Evolutionary conservation across 2,113 vertebrate genomes (phyloP).

Genomic region (Piprites chloris): DNA sequence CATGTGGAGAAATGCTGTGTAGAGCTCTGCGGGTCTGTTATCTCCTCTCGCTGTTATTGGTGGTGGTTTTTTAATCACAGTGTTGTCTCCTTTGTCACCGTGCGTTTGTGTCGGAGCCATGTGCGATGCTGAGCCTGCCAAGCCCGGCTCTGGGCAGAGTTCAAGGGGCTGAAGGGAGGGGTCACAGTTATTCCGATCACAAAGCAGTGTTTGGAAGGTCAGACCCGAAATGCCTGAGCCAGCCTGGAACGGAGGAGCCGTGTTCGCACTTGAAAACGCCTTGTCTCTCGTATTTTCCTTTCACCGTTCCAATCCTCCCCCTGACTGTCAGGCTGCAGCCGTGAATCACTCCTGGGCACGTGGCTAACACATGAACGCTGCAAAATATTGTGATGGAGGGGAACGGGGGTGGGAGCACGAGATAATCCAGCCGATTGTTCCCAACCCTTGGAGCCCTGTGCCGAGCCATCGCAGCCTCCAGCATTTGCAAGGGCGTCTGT

Average conservation of each 20-base stretch:
- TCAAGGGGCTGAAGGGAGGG: background rate
- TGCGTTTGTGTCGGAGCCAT: rapidly evolving
- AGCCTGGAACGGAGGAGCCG: background rate
- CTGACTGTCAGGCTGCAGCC: background rate
- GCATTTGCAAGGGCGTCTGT: background rate
- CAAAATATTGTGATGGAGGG: constrained; percentile 50
- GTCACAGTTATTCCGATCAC: background rate
- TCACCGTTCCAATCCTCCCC: background rate
- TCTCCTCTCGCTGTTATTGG: background rate
- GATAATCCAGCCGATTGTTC: constrained; percentile 2
- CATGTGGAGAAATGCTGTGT: background rate
- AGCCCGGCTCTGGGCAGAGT: background rate
- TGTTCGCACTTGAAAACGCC: background rate
- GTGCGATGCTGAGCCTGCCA: background rate
- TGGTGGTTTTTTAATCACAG: background rate
- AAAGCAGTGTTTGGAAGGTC: background rate
- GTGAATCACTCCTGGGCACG: constrained; percentile 37
- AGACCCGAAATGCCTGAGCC: background rate
- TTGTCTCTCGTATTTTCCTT: constrained; percentile 1
- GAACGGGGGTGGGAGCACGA: background rate
- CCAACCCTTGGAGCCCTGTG: background rate
- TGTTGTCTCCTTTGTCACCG: background rate
- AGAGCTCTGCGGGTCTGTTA: background rate
- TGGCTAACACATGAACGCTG: background rate
- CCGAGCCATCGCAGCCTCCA: background rate